Evolutionary conservation across 2,888 invertebrate species (phyloP).

Genomic region (Danaus chrysippus): DNA sequence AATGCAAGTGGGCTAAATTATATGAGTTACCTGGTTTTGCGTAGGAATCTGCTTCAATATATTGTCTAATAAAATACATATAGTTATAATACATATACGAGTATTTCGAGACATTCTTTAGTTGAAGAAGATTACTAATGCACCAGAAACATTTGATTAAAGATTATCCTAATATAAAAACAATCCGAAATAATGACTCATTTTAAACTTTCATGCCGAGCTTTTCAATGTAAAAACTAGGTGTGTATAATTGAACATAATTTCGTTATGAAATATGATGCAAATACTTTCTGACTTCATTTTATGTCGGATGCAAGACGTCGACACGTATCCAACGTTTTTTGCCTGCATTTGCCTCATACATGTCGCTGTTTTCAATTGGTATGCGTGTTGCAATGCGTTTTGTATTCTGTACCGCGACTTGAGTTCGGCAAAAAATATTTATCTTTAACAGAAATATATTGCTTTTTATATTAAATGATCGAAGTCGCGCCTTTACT

Average conservation of each 20-base stretch:
- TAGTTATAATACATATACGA: too few relatives aligned
- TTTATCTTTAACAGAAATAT: slow-evolving; percentile 24
- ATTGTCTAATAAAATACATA: background rate
- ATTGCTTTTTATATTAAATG: background rate
- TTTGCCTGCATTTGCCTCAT: slow-evolving; percentile 38
- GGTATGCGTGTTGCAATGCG: slow-evolving; percentile 52
- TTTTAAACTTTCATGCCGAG: too few relatives aligned
- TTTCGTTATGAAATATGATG: slow-evolving; percentile 8
- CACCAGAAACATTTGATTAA: too few relatives aligned
- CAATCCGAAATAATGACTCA: too few relatives aligned
- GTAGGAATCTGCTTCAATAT: background rate
- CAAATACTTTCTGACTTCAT: slow-evolving; percentile 19
- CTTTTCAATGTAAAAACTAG: too few relatives aligned
- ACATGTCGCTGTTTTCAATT: slow-evolving; percentile 41
- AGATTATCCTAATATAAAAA: too few relatives aligned
- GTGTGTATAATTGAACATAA: too few relatives aligned
- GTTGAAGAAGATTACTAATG: too few relatives aligned
- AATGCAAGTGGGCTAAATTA: slow-evolving; percentile 15
- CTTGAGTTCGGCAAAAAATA: slow-evolving; percentile 26
- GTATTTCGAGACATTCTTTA: too few relatives aligned
- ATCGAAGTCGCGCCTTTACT: background rate
- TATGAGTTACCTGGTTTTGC: slow-evolving; percentile 13
- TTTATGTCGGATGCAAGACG: slow-evolving; percentile 29
- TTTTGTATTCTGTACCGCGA: slow-evolving; percentile 47
- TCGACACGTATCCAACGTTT: slow-evolving; percentile 35